phyloP scores from a whole-genome alignment of 2,797 vertebrate genomes.

The Periophthalmus magnuspinnatus region DNA sequence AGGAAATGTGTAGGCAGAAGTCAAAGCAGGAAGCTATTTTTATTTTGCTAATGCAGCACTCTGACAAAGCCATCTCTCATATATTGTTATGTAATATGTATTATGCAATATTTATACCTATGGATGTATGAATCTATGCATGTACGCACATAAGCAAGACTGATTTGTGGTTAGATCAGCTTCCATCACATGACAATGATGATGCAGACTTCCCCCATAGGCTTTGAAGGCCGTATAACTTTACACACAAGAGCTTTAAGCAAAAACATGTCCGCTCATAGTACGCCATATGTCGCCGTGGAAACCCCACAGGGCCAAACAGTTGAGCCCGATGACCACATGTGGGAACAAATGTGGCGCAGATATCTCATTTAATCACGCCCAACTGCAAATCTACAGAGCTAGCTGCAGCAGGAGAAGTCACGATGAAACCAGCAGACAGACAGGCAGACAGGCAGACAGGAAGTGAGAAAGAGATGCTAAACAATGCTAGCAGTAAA shows the following conservation, averaged over 20 bases:
- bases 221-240: slow-evolving; percentile 22
- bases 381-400: neutral
- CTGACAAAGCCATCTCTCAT: neutral
- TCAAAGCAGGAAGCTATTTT: neutral
- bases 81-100: neutral
- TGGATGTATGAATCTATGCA: neutral
- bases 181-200: slow-evolving; percentile 13
- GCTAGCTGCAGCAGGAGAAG: neutral
- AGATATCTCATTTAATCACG: slow-evolving; percentile 12
- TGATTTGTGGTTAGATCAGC: neutral
- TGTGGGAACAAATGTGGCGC: slow-evolving; percentile 24
- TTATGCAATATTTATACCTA: neutral
- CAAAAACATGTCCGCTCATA: slow-evolving; percentile 21
- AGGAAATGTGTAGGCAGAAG: slow-evolving; percentile 2
- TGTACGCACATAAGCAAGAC: neutral
- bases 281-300: slow-evolving; percentile 29
- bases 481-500: neutral
- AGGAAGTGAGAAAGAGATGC: slow-evolving; percentile 27
- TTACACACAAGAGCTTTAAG: slow-evolving; percentile 23
- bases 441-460: neutral
- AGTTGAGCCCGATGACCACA: slow-evolving; percentile 19
- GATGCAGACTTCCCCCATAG: slow-evolving; percentile 2
- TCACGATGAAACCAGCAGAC: slow-evolving; percentile 4
- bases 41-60: neutral
- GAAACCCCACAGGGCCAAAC: slow-evolving; percentile 4